Percentiles rank a stretch among this genome's conserved stretches.
Conservation (phyloP, 2,113 vertebrate species). For the Setophaga petechia region DNA sequence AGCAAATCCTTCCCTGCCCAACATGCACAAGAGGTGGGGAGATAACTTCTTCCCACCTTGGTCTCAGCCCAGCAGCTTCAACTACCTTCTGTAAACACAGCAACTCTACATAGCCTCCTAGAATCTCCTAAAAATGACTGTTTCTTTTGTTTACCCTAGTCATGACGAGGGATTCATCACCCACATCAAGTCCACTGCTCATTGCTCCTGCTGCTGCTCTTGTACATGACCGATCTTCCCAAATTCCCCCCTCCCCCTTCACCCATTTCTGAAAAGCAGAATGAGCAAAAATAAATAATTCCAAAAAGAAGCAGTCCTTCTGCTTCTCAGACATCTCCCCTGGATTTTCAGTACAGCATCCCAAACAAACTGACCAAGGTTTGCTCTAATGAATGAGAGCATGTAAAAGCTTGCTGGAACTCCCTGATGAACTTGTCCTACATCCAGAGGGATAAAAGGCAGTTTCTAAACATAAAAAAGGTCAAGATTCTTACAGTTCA, state of each 20-base stretch:
- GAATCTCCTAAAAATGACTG: not conserved
- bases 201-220: not conserved
- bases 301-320: not conserved
- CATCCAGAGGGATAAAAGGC: not conserved
- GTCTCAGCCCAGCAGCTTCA: not conserved
- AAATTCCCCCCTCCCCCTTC: not conserved
- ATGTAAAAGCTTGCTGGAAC: fast-evolving
- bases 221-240: fast-evolving
- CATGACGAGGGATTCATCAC: not conserved
- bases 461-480: not conserved
- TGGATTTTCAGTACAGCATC: not conserved
- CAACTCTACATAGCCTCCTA: not conserved
- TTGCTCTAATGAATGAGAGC: not conserved
- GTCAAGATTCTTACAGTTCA: not conserved
- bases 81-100: not conserved
- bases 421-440: not conserved
- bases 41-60: not conserved
- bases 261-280: not conserved
- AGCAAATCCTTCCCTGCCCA: not conserved
- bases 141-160: not conserved
- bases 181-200: not conserved
- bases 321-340: not conserved
- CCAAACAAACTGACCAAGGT: not conserved
- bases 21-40: not conserved
- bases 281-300: not conserved